A percentile compares a stretch with the other conserved stretches of the same genome.
These are phyloP conservation scores for Sinhomidia bicolor DNA, from an alignment of 2,888 invertebrate genomes.

Conservation along the genomic window DNA sequence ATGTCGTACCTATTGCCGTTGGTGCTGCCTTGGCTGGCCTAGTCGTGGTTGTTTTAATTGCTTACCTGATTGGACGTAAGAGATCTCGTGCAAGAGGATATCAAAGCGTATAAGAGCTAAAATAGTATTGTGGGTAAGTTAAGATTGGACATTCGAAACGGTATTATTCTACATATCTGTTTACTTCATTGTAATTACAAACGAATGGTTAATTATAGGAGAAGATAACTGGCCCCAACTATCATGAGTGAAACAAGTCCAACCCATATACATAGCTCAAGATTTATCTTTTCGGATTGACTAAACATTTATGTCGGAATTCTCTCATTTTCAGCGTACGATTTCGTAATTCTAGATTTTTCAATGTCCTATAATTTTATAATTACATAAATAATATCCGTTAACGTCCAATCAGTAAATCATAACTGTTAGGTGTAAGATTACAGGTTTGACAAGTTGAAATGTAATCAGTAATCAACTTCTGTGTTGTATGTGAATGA, in stretches of 20 bases:
- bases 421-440: background rate
- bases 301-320: background rate
- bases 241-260: conserved; percentile 9
- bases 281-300: conserved; percentile 21
- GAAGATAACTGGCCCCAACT: background rate
- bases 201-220: background rate
- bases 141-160: too few species aligned
- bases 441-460: conserved; percentile 20
- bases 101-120: conserved; percentile 88
- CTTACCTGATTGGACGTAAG: conserved; percentile 95
- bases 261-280: conserved; percentile 37
- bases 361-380: conserved; percentile 27
- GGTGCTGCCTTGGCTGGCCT: conserved; percentile 95
- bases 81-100: conserved; percentile 92
- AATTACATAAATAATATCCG: background rate
- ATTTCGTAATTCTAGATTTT: background rate
- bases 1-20: conserved; percentile 98
- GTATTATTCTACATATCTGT: too few species aligned
- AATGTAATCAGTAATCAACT: too few species aligned
- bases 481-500: background rate
- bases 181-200: too few species aligned
- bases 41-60: conserved; percentile 94
- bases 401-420: conserved; percentile 5
- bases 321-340: conserved; percentile 16
- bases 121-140: background rate